Percentiles rank a stretch among this genome's conserved stretches.
phyloP scores from a whole-genome alignment of 2,113 vertebrate species.

The Spea multiplicata region DNA sequence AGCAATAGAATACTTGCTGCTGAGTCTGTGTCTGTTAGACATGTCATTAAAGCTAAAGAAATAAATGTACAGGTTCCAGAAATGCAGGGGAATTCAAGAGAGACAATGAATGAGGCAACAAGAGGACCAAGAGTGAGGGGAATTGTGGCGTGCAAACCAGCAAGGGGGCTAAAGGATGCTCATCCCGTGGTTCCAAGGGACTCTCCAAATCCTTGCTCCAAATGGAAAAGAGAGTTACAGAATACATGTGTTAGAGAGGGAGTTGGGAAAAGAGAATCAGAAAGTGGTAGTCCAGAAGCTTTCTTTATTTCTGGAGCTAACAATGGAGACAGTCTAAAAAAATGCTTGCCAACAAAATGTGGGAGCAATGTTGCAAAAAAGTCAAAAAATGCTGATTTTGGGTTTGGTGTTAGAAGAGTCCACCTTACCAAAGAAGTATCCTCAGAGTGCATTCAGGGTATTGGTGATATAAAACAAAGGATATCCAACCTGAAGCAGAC shows the following conservation, averaged over 20 bases:
- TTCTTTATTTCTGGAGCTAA: not conserved
- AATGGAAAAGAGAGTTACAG: slow-evolving; percentile 36
- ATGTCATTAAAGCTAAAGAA: not conserved
- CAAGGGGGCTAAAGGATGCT: slow-evolving; percentile 6
- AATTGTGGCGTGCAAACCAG: not conserved
- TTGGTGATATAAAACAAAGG: slow-evolving; percentile 3
- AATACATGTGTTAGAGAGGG: slow-evolving; percentile 15
- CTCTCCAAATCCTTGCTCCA: slow-evolving; percentile 24
- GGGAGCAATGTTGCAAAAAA: slow-evolving; percentile 16
- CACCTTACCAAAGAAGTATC: slow-evolving; percentile 9
- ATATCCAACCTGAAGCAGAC: not conserved
- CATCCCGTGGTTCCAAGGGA: not conserved
- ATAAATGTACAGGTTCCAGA: not conserved
- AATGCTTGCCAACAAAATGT: not conserved
- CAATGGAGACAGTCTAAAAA: slow-evolving; percentile 2
- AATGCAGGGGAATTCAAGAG: slow-evolving; percentile 5
- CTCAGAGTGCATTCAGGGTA: not conserved
- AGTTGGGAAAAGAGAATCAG: not conserved
- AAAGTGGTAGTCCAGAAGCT: not conserved
- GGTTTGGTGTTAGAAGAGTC: slow-evolving; percentile 15
- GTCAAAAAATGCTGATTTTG: slow-evolving; percentile 11
- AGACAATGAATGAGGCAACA: not conserved
- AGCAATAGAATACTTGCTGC: not conserved
- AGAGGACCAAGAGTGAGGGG: not conserved
- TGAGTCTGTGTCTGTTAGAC: slow-evolving; percentile 6